These are phyloP conservation scores for Porites rus DNA, from an alignment of 92 coral and sea anemone genomes.

Conservation along the genomic window DNA sequence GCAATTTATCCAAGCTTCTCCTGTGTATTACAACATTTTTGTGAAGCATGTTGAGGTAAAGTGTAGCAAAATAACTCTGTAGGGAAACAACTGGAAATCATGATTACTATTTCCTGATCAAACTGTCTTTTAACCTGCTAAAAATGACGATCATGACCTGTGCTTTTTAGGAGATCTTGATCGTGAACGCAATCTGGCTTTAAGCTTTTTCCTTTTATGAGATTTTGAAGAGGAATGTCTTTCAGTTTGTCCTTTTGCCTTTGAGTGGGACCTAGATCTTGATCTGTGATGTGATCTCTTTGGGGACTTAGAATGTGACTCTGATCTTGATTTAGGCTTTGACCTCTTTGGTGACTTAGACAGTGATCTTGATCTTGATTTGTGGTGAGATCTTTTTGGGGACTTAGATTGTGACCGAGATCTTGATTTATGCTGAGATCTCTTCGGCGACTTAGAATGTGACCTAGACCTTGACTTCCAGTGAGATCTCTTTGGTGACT, in stretches of 20 bases:
- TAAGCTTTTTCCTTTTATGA: constrained; percentile 20
- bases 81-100: not conserved
- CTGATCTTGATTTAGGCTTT: constrained; percentile 61
- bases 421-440: constrained; percentile 58
- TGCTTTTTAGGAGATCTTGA: constrained; percentile 30
- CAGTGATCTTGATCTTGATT: constrained; percentile 50
- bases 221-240: constrained; percentile 56
- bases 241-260: constrained; percentile 23
- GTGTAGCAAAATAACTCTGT: too few relatives aligned
- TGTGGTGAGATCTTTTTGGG: constrained; percentile 37
- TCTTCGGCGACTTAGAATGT: constrained; percentile 18
- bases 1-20: too few relatives aligned
- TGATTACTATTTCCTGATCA: constrained; percentile 1
- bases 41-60: too few relatives aligned
- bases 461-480: constrained; percentile 50
- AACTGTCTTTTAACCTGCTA: not conserved
- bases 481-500: constrained; percentile 15
- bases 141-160: not conserved
- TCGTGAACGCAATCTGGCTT: constrained; percentile 19
- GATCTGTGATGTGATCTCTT: constrained; percentile 44
- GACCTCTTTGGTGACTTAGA: constrained; percentile 67
- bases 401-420: constrained; percentile 62
- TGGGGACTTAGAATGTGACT: constrained; percentile 64
- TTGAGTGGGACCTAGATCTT: constrained; percentile 44
- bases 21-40: too few relatives aligned